Base-by-base conservation (phyloP, 2,888 invertebrate species). In the Odontomyia ornata region DNA sequence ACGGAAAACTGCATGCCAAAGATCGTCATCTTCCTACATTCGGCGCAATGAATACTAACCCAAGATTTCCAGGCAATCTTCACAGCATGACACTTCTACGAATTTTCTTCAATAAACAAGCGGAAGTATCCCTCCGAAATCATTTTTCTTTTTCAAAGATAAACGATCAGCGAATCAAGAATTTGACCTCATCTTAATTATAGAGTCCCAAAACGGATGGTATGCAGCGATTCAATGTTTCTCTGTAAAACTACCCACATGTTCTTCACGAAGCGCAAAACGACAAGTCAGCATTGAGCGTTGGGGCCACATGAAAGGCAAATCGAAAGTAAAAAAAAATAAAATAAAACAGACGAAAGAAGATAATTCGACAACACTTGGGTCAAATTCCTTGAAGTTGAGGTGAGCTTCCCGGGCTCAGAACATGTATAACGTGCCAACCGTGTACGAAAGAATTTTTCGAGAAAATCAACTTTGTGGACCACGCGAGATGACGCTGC, bases 361-460 rank as follows among this genome's bases (percentile, higher is more conserved):
- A 30, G 47, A 76, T 72, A 57, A 76, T 72, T 72, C 56, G 30
- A 76, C 75, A 69, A 76, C 76, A 75, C 69, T 76, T 78, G 76
- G 76, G 76, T 76, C 76, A 76, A 75, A 78, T 78, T 78, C 78
- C 78, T 76, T 64, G 27, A 30, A 43, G 65, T 36, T 18, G 27
- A 65, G 65, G 65, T 65, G 65, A 65, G 65, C 36, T 27, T 65
- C 65, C 23, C 27, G 36, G 18, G 65, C 36, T 21, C 36, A n/a
- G 65, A 65, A 65, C 65, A 65, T 65, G 36, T 36, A 36, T 9
- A 76, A 76, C 76, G 75, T 78, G 78, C 76, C 72, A 78, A 65
- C 76, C 72, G 57, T 65, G 57, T 71, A 76, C 57, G 71, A 78
- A 78, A 75, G 78, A 78, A 78, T 78, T 78, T 78, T 78, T 76